Evolutionary conservation across 1,140 invertebrate genomes (phyloP).

Genomic region (Tyrophagus putrescentiae): DNA sequence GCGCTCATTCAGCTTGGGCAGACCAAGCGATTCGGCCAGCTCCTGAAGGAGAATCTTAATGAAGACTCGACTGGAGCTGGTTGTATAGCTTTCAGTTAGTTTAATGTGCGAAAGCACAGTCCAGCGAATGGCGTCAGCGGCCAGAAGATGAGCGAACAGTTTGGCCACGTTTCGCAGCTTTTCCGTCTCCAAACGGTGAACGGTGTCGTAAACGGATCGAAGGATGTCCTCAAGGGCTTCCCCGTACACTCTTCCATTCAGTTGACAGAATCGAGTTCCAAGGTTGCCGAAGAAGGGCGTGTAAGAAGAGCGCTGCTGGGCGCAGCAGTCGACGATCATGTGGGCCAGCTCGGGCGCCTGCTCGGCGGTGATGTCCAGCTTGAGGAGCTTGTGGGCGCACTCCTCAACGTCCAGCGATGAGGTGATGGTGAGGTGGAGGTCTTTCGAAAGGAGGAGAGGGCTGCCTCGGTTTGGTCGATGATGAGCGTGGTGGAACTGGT

Average conservation of each 20-base stretch:
- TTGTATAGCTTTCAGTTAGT: constrained; percentile 91
- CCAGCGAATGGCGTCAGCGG: constrained; percentile 85
- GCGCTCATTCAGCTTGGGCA: constrained; percentile 73
- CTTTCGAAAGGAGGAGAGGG: constrained; percentile 73
- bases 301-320: constrained; percentile 83
- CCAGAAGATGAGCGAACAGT: constrained; percentile 89
- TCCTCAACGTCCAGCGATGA: constrained; percentile 97
- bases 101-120: constrained; percentile 73
- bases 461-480: constrained; percentile 92
- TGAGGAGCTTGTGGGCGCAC: constrained; percentile 93
- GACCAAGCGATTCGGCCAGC: constrained; percentile 85
- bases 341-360: constrained; percentile 72
- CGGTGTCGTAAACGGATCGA: constrained; percentile 79
- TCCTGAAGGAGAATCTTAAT: constrained; percentile 96
- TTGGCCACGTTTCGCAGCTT: constrained; percentile 94
- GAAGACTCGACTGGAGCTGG: constrained; percentile 89
- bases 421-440: constrained; percentile 95
- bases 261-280: constrained; percentile 77
- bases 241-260: constrained; percentile 40
- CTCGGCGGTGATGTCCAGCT: constrained; percentile 79
- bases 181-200: constrained; percentile 76
- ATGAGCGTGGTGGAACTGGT: constrained; percentile 43
- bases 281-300: constrained; percentile 94
- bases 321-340: constrained; percentile 98
- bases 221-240: constrained; percentile 81